These are phyloP conservation scores for Geothlypis trichas DNA, from an alignment of 2,113 vertebrate genomes.

Conservation along the genomic window DNA sequence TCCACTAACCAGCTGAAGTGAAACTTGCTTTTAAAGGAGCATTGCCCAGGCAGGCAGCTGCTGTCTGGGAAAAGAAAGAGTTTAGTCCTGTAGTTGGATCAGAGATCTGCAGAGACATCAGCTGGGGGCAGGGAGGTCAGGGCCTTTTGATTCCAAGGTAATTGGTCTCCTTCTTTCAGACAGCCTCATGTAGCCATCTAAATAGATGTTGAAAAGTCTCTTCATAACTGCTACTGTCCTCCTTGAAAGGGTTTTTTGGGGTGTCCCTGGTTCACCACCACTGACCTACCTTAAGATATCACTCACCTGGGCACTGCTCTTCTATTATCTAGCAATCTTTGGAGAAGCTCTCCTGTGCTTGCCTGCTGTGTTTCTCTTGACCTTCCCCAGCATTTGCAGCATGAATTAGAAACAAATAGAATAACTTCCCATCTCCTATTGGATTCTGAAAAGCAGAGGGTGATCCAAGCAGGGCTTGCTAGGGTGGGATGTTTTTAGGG, in stretches of 20 bases:
- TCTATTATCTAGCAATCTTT: neutral
- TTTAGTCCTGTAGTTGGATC: neutral
- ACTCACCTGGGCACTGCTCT: neutral
- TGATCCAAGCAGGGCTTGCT: neutral
- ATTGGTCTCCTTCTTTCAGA: neutral
- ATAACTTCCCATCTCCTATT: neutral
- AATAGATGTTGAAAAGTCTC: neutral
- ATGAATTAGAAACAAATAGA: neutral
- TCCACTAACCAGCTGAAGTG: neutral
- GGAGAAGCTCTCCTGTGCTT: neutral
- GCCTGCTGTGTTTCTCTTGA: neutral
- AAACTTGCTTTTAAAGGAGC: neutral
- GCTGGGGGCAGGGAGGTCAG: rapidly evolving
- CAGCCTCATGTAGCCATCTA: neutral
- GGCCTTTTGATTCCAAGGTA: neutral
- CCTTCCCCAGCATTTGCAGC: neutral
- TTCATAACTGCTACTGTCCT: neutral
- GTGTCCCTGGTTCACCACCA: neutral
- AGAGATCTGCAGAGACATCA: neutral
- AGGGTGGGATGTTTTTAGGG: neutral
- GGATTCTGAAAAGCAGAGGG: neutral
- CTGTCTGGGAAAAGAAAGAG: neutral
- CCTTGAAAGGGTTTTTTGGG: neutral
- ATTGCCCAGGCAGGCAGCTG: neutral
- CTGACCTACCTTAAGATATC: neutral